phyloP scores from a whole-genome alignment of 2,113 vertebrate species.

The Ploceus nigricollis region DNA sequence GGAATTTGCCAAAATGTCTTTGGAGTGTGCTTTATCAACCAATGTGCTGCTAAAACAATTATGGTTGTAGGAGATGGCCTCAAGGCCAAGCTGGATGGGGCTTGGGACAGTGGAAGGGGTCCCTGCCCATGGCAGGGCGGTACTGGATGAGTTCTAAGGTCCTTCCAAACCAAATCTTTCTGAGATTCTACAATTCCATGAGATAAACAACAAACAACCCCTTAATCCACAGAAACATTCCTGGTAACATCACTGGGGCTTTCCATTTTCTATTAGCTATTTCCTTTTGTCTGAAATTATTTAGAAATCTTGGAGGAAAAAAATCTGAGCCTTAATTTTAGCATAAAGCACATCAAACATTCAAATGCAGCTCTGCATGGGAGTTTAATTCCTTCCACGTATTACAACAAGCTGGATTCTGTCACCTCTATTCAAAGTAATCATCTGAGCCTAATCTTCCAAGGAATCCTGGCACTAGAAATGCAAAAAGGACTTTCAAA shows the following conservation, averaged over 20 bases:
- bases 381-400: background rate
- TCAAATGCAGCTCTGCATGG: background rate
- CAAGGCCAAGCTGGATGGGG: background rate
- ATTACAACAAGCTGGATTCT: background rate
- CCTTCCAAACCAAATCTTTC: background rate
- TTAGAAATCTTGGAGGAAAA: background rate
- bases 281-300: background rate
- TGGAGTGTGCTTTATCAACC: background rate
- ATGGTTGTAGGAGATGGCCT: background rate
- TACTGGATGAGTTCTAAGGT: background rate
- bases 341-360: background rate
- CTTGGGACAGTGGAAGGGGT: too few relatives aligned
- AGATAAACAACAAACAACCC: background rate
- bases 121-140: too few relatives aligned
- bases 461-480: background rate
- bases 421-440: background rate
- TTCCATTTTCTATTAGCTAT: background rate
- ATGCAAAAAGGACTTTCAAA: background rate
- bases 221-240: background rate
- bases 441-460: background rate
- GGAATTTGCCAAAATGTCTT: background rate
- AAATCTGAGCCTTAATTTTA: background rate
- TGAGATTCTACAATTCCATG: background rate
- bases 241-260: background rate
- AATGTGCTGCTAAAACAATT: background rate